phyloP scores from a whole-genome alignment of 2,113 vertebrate genomes.

The Ariopsis seemanni region DNA sequence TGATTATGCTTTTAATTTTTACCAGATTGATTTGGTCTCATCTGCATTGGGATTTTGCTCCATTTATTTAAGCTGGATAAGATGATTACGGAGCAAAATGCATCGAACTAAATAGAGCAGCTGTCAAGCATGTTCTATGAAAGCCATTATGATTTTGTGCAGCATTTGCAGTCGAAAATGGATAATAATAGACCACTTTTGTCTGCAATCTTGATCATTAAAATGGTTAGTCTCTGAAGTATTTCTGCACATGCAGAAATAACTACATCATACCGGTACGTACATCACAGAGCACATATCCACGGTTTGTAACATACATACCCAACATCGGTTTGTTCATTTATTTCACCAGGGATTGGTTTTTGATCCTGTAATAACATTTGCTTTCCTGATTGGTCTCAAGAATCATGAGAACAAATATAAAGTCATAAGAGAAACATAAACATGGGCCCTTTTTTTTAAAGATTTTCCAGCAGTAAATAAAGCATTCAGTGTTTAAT shows the following conservation, averaged over 20 bases:
- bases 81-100: constrained; percentile 51
- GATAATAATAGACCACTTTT: constrained; percentile 7
- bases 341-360: background rate
- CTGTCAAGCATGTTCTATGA: constrained; percentile 47
- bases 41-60: constrained; percentile 46
- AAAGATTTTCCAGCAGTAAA: background rate
- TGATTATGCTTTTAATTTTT: constrained; percentile 52
- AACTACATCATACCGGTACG: no score
- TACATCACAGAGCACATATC: background rate
- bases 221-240: background rate
- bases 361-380: constrained; percentile 7
- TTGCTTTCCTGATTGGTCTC: background rate
- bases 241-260: background rate
- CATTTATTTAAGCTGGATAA: constrained; percentile 56
- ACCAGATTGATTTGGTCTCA: constrained; percentile 46
- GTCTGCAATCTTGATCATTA: constrained; percentile 8
- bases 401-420: background rate
- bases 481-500: constrained; percentile 14
- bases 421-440: background rate
- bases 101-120: constrained; percentile 49
- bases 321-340: background rate
- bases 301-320: background rate
- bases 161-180: constrained; percentile 27
- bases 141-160: constrained; percentile 24
- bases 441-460: background rate